Conservation (phyloP, 2,113 vertebrate species). For the Mola mola region DNA sequence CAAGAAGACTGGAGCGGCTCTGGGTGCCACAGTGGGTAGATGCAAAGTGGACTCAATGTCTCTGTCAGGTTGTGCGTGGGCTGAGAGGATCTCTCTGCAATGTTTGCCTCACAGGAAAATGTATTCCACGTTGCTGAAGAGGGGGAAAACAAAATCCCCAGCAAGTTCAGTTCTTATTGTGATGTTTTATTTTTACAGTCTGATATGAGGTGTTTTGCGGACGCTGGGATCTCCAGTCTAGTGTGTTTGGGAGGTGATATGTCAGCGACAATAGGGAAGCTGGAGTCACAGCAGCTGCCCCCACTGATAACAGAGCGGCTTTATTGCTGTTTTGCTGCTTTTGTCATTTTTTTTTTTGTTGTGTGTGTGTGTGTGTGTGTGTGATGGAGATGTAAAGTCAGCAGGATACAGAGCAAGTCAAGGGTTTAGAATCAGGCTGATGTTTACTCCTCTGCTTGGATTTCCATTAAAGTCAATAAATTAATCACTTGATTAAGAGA, state of each 20-base stretch:
- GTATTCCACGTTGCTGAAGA: constrained; percentile 25
- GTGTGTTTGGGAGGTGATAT: constrained; percentile 25
- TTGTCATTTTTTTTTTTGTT: constrained; percentile 44
- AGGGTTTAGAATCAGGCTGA: too few species aligned
- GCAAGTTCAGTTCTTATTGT: constrained; percentile 12
- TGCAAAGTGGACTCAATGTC: constrained; percentile 56
- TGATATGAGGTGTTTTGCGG: background rate
- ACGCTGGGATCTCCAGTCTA: background rate
- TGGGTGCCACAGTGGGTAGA: constrained; percentile 53
- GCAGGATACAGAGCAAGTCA: background rate
- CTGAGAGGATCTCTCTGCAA: constrained; percentile 63
- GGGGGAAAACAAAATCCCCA: background rate
- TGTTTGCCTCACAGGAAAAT: constrained; percentile 70
- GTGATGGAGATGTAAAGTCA: constrained; percentile 7
- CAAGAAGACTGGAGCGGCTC: constrained; percentile 30
- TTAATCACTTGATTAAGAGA: too few species aligned
- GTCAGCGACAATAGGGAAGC: constrained; percentile 38
- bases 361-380: constrained; percentile 33
- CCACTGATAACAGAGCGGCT: constrained; percentile 34
- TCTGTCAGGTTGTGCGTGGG: constrained; percentile 73
- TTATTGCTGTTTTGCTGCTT: constrained; percentile 50
- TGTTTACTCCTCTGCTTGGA: too few species aligned
- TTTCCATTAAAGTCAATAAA: background rate
- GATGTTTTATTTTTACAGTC: constrained; percentile 8
- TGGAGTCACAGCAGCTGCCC: constrained; percentile 42